Conservation (phyloP, 2,113 vertebrate species). For the Corydoras maculifer region DNA sequence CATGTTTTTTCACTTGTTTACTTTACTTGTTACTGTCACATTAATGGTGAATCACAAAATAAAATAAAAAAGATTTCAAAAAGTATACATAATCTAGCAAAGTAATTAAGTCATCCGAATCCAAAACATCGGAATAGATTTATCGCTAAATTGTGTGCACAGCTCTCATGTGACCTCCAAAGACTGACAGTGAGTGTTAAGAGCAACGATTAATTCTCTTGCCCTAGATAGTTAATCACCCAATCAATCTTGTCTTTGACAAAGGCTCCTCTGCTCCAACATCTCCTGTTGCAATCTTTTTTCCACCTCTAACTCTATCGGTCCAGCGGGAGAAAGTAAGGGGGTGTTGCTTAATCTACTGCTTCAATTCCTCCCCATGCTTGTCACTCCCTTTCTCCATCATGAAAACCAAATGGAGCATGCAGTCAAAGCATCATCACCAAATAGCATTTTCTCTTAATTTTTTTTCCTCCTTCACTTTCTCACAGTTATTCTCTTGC, state of each 20-base stretch:
- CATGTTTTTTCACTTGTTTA: too few species aligned
- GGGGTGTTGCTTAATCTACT: constrained; percentile 64
- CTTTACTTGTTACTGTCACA: too few species aligned
- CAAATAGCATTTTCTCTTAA: constrained; percentile 63
- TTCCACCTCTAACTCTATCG: constrained; percentile 34
- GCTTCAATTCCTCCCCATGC: constrained; percentile 68
- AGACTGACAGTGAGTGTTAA: constrained; percentile 41
- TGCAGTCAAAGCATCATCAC: constrained; percentile 57
- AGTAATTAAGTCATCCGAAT: constrained; percentile 5
- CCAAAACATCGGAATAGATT: too few species aligned
- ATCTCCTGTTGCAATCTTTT: constrained; percentile 40
- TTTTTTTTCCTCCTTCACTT: constrained; percentile 18
- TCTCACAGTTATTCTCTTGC: constrained; percentile 32
- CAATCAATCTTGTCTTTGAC: constrained; percentile 47
- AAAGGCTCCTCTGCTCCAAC: constrained; percentile 43
- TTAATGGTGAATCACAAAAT: too few species aligned
- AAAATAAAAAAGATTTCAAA: not conserved
- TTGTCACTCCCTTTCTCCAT: constrained; percentile 60
- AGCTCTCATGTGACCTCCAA: constrained; percentile 32
- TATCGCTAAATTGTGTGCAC: not conserved
- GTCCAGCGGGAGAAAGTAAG: constrained; percentile 19
- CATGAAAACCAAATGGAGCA: constrained; percentile 67
- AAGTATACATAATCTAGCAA: not conserved
- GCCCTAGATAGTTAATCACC: constrained; percentile 44
- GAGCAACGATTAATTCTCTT: constrained; percentile 42